A percentile compares a stretch with the other conserved stretches of the same genome.
Conservation (phyloP, 2,113 vertebrate genomes). For the Propithecus coquereli region DNA sequence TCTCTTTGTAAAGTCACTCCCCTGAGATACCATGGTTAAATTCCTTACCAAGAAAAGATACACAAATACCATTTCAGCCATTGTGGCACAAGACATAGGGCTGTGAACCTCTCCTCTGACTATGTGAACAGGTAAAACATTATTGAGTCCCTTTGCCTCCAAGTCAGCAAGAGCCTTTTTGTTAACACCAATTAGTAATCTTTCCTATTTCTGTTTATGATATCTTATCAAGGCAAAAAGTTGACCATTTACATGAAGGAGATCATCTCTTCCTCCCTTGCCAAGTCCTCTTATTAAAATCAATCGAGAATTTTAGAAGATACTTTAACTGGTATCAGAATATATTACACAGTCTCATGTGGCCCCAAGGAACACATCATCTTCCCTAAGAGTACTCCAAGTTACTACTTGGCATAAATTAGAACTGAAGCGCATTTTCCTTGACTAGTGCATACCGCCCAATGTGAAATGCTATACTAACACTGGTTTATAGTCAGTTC, state of each 20-base stretch:
- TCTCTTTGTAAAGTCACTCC: background rate
- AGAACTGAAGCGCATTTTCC: background rate
- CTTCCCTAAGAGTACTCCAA: background rate
- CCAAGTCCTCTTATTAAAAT: background rate
- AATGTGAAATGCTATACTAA: background rate
- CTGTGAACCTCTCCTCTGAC: background rate
- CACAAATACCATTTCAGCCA: background rate
- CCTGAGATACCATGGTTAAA: background rate
- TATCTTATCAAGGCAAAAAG: background rate
- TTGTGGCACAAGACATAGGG: background rate
- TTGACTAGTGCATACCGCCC: background rate
- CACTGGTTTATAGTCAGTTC: background rate
- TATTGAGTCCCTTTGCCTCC: background rate
- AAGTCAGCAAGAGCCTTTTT: background rate
- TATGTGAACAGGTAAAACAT: background rate
- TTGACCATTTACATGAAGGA: background rate
- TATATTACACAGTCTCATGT: background rate
- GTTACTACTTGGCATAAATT: background rate
- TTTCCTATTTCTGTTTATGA: background rate
- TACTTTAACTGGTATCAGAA: background rate
- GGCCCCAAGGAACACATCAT: background rate
- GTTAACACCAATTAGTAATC: background rate
- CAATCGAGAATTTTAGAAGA: background rate
- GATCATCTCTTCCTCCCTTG: background rate
- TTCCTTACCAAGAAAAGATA: background rate